phyloP scores from a whole-genome alignment of 2,888 invertebrate genomes.

The Tenthredo distinguenda region DNA sequence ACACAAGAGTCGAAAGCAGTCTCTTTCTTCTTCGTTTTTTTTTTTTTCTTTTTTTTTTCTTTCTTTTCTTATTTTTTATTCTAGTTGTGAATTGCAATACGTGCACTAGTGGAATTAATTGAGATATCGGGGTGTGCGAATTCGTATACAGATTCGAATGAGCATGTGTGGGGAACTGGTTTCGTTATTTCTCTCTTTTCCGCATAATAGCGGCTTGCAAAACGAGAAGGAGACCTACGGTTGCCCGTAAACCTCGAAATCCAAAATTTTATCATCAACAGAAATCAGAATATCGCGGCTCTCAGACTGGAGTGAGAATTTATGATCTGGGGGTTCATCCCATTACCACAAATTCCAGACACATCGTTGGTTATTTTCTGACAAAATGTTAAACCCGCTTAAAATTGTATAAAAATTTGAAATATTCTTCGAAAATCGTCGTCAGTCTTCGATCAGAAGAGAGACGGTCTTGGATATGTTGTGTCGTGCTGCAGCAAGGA shows the following conservation, averaged over 20 bases:
- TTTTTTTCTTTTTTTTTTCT: background rate
- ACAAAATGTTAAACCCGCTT: too few species aligned
- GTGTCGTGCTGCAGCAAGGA: background rate
- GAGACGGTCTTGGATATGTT: background rate
- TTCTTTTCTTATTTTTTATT: background rate
- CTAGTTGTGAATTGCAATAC: background rate
- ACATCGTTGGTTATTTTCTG: too few species aligned
- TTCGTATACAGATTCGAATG: background rate
- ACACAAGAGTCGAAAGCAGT: background rate
- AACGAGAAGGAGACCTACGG: background rate
- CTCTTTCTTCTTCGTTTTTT: background rate
- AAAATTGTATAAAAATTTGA: too few species aligned
- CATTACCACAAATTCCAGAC: too few species aligned
- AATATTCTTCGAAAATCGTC: background rate
- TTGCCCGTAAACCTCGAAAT: background rate
- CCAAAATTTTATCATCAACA: slow-evolving; percentile 8
- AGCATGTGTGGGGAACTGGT: background rate
- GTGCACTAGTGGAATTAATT: background rate
- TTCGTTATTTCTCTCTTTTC: background rate
- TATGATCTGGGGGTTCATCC: background rate
- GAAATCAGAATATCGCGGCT: background rate
- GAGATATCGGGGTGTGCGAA: background rate
- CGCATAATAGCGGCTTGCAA: background rate
- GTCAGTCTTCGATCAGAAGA: background rate
- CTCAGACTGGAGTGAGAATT: background rate